Percentiles rank a stretch among this genome's conserved stretches.
phyloP scores from a whole-genome alignment of 2,888 invertebrate species.

The Kryphioiulus occultus region DNA sequence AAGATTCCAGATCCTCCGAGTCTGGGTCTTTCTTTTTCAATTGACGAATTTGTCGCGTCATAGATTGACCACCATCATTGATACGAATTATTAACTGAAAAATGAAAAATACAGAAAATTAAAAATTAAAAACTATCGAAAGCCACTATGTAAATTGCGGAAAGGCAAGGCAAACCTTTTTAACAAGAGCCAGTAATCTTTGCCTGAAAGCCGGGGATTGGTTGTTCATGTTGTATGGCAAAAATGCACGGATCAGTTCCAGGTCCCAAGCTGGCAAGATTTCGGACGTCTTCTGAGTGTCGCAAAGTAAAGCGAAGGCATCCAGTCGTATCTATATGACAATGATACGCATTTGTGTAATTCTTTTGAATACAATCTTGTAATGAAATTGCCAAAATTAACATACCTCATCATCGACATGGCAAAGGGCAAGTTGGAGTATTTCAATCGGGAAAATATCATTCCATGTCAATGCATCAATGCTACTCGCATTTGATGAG shows the following conservation, averaged over 20 bases:
- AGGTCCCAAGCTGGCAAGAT: conserved; percentile 71
- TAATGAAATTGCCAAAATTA: too few species aligned
- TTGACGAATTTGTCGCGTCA: conserved; percentile 46
- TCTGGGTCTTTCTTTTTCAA: background rate
- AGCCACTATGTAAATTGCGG: background rate
- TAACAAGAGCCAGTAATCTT: conserved; percentile 72
- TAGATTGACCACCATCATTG: conserved; percentile 63
- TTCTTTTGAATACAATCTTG: background rate
- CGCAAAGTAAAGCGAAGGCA: conserved; percentile 74
- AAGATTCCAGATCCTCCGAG: conserved; percentile 48
- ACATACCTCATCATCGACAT: conserved; percentile 70
- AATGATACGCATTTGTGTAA: background rate
- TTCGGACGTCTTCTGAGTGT: conserved; percentile 77
- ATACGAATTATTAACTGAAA: conserved; percentile 65
- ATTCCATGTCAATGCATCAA: conserved; percentile 64
- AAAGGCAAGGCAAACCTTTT: conserved; percentile 69
- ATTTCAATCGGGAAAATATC: conserved; percentile 67
- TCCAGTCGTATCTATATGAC: conserved; percentile 74
- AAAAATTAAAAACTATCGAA: conserved; percentile 17
- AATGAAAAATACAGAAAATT: conserved; percentile 52
- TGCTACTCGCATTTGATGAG: background rate
- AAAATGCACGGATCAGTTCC: conserved; percentile 69
- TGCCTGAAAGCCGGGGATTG: conserved; percentile 75
- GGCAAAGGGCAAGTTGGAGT: conserved; percentile 68
- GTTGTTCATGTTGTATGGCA: conserved; percentile 74